These are phyloP conservation scores for Agrotis exclamationis DNA, from an alignment of 2,888 invertebrate species.

Conservation along the genomic window DNA sequence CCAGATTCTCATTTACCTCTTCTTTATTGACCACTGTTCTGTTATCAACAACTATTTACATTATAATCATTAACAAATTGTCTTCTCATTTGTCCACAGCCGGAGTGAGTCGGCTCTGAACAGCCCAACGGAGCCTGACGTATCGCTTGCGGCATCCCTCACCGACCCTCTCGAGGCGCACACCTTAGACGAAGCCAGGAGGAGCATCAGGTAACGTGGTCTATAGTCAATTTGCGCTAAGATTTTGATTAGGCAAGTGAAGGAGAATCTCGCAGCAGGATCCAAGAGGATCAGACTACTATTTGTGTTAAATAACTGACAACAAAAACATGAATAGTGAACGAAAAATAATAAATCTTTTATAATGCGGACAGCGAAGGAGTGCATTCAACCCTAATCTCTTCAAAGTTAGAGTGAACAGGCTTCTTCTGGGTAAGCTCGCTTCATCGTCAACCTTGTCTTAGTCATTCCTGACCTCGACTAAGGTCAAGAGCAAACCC, in stretches of 20 bases:
- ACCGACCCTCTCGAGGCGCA: conserved; percentile 91
- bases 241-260: not conserved
- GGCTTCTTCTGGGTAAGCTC: too few species aligned
- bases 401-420: too few species aligned
- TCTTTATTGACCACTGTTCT: not conserved
- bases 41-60: not conserved
- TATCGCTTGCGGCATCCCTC: conserved; percentile 89
- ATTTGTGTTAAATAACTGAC: not conserved
- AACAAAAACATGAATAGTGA: not conserved
- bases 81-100: conserved; percentile 75
- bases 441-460: too few species aligned
- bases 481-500: too few species aligned
- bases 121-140: conserved; percentile 90
- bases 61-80: not conserved
- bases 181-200: conserved; percentile 93
- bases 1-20: too few species aligned
- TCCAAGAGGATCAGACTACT: too few species aligned
- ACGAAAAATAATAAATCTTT: not conserved
- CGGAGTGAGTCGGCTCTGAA: conserved; percentile 90
- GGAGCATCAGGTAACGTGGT: conserved; percentile 89
- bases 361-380: too few species aligned
- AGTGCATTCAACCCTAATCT: too few species aligned
- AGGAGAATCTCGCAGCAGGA: too few species aligned
- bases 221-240: not conserved
- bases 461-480: too few species aligned